These are phyloP conservation scores for Spicauda simplicius DNA, from an alignment of 2,888 invertebrate species.

Conservation along the genomic window DNA sequence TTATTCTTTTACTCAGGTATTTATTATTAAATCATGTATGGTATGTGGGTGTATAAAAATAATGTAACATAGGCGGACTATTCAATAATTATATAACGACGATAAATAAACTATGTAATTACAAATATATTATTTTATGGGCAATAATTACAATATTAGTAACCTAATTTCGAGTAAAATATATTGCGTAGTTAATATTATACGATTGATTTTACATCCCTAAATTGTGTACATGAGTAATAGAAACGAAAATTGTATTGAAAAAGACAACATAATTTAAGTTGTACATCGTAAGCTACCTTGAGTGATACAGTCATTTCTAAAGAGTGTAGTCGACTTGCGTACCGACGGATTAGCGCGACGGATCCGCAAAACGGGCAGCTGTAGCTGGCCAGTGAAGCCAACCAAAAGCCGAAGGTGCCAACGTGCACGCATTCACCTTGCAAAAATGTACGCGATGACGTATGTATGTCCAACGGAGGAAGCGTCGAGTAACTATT, in stretches of 20 bases:
- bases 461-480: constrained; percentile 30
- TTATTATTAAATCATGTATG: neutral
- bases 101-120: no score
- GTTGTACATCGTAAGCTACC: constrained; percentile 2
- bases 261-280: neutral
- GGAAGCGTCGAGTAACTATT: constrained; percentile 29
- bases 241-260: no score
- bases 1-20: constrained; percentile 6
- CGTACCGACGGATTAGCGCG: constrained; percentile 38
- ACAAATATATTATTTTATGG: no score
- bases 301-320: constrained; percentile 9
- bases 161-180: no score
- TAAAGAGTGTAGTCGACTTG: constrained; percentile 32
- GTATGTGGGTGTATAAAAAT: neutral
- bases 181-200: no score
- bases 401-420: constrained; percentile 32
- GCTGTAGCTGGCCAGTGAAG: constrained; percentile 23
- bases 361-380: constrained; percentile 30
- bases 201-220: no score
- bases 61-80: no score
- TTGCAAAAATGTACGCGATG: constrained; percentile 33
- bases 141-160: neutral
- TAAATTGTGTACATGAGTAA: no score
- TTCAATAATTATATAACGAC: no score
- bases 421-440: constrained; percentile 34